A percentile compares a stretch with the other conserved stretches of the same genome.
Evolutionary conservation across 2,113 vertebrate genomes (phyloP).

Genomic region (Gavialis gangeticus): DNA sequence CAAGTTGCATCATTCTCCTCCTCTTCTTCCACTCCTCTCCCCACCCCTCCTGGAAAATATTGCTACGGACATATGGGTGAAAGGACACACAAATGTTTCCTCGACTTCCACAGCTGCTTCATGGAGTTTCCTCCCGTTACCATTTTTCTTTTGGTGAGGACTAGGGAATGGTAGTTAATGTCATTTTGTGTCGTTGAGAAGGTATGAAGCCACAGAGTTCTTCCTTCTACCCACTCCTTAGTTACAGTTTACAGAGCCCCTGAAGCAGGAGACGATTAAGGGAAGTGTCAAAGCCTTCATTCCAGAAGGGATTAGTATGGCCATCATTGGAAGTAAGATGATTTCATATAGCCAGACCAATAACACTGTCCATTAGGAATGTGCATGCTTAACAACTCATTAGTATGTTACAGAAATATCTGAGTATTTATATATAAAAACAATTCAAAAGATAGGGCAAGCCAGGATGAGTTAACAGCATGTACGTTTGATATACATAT

Average conservation of each 20-base stretch:
- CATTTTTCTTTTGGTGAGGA: too few species aligned
- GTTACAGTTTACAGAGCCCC: background rate
- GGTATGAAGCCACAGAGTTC: background rate
- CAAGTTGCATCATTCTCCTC: too few species aligned
- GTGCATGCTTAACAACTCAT: background rate
- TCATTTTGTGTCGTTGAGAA: background rate
- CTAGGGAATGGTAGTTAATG: background rate
- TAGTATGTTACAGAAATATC: background rate
- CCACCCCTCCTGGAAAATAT: too few species aligned
- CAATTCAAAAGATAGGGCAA: background rate
- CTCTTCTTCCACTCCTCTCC: too few species aligned
- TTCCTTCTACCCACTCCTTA: background rate
- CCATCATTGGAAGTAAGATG: background rate
- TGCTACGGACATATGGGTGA: too few species aligned
- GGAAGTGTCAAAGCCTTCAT: background rate
- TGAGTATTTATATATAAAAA: background rate
- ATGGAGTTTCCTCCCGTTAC: too few species aligned
- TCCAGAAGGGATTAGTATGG: background rate
- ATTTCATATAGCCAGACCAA: fast-evolving
- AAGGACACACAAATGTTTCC: too few species aligned
- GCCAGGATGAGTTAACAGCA: background rate
- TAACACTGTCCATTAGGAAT: background rate
- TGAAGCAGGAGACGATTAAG: background rate
- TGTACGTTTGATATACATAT: background rate
- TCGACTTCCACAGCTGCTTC: too few species aligned